These are phyloP conservation scores for Dasypogon diadema DNA, from an alignment of 2,888 invertebrate species.

Conservation along the genomic window DNA sequence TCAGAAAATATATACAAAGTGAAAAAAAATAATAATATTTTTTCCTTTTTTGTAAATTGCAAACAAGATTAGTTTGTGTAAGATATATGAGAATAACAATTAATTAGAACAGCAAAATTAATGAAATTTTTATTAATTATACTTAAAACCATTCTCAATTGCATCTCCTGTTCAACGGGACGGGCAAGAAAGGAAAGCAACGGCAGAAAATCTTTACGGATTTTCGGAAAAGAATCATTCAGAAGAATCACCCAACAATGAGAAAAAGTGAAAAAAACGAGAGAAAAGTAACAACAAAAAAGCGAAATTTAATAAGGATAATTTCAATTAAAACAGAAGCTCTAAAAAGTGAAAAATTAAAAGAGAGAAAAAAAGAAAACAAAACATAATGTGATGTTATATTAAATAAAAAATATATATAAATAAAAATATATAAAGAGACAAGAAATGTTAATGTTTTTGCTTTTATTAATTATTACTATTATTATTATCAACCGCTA, in stretches of 20 bases:
- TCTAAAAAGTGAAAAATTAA: too few species aligned
- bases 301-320: background rate
- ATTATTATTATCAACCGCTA: slow-evolving; percentile 31
- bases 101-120: slow-evolving; percentile 3
- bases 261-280: slow-evolving; percentile 13
- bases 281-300: slow-evolving; percentile 37
- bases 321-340: background rate
- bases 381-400: slow-evolving; percentile 45
- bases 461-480: slow-evolving; percentile 43
- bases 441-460: slow-evolving; percentile 46
- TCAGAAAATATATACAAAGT: slow-evolving; percentile 34
- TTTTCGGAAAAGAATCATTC: too few species aligned
- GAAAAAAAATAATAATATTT: background rate
- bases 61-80: slow-evolving; percentile 26
- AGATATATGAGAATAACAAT: background rate
- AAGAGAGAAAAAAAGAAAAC: slow-evolving; percentile 37
- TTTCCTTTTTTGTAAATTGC: slow-evolving; percentile 21
- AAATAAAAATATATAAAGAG: slow-evolving; percentile 44
- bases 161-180: background rate
- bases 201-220: too few species aligned
- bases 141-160: background rate
- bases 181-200: too few species aligned
- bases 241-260: background rate
- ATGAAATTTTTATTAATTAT: slow-evolving; percentile 15
- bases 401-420: slow-evolving; percentile 42